phyloP scores from a whole-genome alignment of 2,797 vertebrate species.

The Lagocephalus sceleratus region DNA sequence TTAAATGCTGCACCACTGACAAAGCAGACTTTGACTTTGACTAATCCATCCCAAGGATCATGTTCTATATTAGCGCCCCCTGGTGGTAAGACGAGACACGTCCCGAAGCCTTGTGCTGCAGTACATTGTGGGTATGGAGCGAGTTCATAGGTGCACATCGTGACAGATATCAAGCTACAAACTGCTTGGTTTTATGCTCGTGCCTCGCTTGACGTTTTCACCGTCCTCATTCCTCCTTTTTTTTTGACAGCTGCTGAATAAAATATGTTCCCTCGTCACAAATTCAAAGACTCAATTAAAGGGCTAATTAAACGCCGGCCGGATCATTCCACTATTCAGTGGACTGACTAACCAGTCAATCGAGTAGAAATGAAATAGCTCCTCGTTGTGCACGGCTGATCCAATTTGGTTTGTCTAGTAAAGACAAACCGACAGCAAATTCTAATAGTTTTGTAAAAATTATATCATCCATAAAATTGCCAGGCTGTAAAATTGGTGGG shows the following conservation, averaged over 20 bases:
- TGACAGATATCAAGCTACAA: no score
- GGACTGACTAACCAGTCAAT: constrained; percentile 21
- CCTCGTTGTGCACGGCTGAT: constrained; percentile 25
- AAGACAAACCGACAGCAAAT: constrained; percentile 42
- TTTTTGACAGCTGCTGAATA: not conserved
- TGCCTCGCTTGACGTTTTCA: no score
- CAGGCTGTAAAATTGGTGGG: constrained; percentile 46
- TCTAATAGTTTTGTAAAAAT: constrained; percentile 38
- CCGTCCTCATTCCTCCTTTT: not conserved
- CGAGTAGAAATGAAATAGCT: constrained; percentile 23
- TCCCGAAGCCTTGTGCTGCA: no score
- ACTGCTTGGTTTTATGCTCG: no score
- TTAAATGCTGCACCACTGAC: no score
- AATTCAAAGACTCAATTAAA: constrained; percentile 21
- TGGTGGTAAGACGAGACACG: no score
- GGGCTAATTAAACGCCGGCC: constrained; percentile 20
- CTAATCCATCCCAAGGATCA: no score
- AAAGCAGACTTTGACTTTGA: no score
- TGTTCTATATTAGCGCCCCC: no score
- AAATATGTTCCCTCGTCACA: not conserved
- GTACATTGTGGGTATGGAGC: no score
- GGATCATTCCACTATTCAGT: constrained; percentile 20
- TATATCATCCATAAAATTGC: constrained; percentile 24
- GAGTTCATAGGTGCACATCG: no score
- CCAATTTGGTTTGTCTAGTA: constrained; percentile 24